Evolutionary conservation across 2,797 vertebrate genomes (phyloP), one percentile per base, ranked within the genome.

Genomic region (Hypotaenidia philippensis): DNA sequence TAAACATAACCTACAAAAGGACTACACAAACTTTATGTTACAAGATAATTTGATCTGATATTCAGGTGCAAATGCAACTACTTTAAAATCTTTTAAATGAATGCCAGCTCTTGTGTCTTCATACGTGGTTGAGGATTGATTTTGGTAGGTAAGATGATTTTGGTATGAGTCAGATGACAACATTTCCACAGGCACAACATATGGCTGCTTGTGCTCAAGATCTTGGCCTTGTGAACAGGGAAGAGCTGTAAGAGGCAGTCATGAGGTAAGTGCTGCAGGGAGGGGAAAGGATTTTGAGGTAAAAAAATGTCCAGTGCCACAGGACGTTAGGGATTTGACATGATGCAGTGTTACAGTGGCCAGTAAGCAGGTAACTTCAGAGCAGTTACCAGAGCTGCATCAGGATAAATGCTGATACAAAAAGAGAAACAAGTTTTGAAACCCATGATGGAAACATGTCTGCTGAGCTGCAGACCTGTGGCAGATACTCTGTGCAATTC

Each of bases 381-480:
- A 82, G 26, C 50, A 61, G 17, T 65, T 80, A 47, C 20, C 29
- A 5, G 15, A 55, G 50, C 61, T 91, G 12, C 31, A 41, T 65
- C 21, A 45, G 31, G 38, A 45, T 61, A 82, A 84, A 79, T 34
- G 20, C 26, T 63, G 41, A 22, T 69, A 32, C 21, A 72, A 79
- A 85, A 80, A 26, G 34, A 66, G 49, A 59, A 59, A 53, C 29
- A 47, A 11, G 3, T 38, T 91, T 38, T 87, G 32, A 78, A 77
- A 76, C 31, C 34, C 11, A 1, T 45, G 32, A 32, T 47, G 29
- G 61, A 75, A 83, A 75, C 0, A 0, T 11, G 9, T 40, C 6
- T n/a, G 29, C 63, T 71, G 57, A 92, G 45, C n/a, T 60, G 45
- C 82, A 87, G 66, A 87, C 41, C 59, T 45, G 59, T 55, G 72